Percentiles rank a stretch among this genome's conserved stretches.
Evolutionary conservation across 1,140 invertebrate genomes (phyloP).

Genomic region (Arctopsyche grandis): DNA sequence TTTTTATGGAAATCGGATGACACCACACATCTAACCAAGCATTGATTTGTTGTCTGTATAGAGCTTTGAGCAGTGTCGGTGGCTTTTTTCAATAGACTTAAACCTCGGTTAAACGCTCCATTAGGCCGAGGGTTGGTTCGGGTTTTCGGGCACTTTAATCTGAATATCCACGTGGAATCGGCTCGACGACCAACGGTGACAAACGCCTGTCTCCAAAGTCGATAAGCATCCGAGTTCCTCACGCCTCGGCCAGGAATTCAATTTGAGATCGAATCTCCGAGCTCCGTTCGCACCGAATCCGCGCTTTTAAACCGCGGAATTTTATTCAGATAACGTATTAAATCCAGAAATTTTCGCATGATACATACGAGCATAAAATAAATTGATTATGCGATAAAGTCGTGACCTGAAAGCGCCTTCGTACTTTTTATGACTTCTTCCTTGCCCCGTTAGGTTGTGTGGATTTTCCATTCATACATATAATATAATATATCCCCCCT

Average conservation of each 20-base stretch:
- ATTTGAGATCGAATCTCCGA: constrained; percentile 9
- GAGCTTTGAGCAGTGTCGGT: too few relatives aligned
- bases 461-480: background rate
- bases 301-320: background rate
- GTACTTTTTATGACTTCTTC: constrained; percentile 23
- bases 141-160: too few relatives aligned
- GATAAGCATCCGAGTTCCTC: background rate
- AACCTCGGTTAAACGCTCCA: too few relatives aligned
- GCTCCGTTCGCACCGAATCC: background rate
- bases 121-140: too few relatives aligned
- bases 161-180: background rate
- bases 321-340: too few relatives aligned
- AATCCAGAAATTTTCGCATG: too few relatives aligned
- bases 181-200: background rate
- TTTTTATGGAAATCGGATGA: too few relatives aligned
- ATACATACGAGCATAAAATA: background rate
- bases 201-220: background rate
- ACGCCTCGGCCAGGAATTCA: background rate
- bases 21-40: too few relatives aligned
- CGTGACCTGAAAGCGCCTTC: background rate
- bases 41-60: too few relatives aligned
- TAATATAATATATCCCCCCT: too few relatives aligned
- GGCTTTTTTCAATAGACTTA: too few relatives aligned
- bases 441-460: background rate
- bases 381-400: constrained; percentile 26